Percentiles rank a stretch among this genome's conserved stretches.
These are phyloP conservation scores for Tetragonula carbonaria DNA, from an alignment of 2,888 invertebrate species.

Conservation along the genomic window DNA sequence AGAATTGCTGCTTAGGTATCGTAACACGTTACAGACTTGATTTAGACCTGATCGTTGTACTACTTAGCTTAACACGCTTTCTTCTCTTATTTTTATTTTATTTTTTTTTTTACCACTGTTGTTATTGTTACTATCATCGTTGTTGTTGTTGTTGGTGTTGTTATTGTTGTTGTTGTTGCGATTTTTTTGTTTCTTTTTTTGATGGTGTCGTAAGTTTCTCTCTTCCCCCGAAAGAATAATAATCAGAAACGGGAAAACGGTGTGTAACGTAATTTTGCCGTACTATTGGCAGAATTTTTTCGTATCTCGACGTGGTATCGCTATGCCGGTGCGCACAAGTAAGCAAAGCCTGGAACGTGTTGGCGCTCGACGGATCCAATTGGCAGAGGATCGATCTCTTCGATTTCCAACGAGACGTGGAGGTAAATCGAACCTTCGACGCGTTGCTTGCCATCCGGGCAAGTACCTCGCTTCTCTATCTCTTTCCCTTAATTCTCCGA, in stretches of 20 bases:
- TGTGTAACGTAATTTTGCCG: conserved; percentile 43
- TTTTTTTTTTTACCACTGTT: no score
- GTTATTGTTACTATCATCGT: not conserved
- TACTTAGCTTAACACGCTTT: not conserved
- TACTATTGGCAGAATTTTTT: conserved; percentile 89
- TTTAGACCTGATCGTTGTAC: not conserved
- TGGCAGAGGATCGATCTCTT: conserved; percentile 99
- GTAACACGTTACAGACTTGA: conserved; percentile 15
- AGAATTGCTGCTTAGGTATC: conserved; percentile 93
- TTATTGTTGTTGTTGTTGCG: accelerated
- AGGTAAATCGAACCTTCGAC: conserved; percentile 87
- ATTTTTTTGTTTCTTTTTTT: not conserved
- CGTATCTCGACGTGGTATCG: conserved; percentile 97
- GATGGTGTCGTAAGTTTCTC: not conserved
- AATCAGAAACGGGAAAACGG: not conserved
- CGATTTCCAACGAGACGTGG: conserved; percentile 98
- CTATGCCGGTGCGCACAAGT: conserved; percentile 98
- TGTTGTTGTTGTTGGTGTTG: not conserved
- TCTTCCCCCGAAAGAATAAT: not conserved
- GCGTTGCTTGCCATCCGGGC: conserved; percentile 16
- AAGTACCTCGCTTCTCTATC: not conserved
- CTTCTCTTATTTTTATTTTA: not conserved
- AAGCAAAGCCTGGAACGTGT: conserved; percentile 96
- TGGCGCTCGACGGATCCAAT: conserved; percentile 99
- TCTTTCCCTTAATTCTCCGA: not conserved